Conservation (phyloP, 1,140 invertebrate species). For the Ectropis grisescens region DNA sequence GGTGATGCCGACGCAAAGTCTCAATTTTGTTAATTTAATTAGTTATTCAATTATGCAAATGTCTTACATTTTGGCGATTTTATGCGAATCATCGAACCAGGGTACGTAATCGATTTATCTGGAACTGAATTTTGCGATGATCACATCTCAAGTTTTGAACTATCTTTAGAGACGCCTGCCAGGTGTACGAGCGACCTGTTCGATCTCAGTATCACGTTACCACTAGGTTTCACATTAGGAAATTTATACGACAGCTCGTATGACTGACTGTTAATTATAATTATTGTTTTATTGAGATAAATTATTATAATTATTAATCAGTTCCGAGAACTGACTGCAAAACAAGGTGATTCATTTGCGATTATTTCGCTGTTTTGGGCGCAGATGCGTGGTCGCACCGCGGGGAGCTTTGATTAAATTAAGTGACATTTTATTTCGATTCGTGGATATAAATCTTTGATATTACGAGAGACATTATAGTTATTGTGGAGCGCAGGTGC, state of each 20-base stretch:
- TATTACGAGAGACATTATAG: conserved; percentile 43
- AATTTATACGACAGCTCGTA: conserved; percentile 63
- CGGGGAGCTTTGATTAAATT: conserved; percentile 52
- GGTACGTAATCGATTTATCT: conserved; percentile 21
- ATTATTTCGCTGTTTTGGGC: conserved; percentile 29
- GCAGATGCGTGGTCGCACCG: conserved; percentile 34
- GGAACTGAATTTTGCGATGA: too few relatives aligned
- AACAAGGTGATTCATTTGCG: conserved; percentile 62
- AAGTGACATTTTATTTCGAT: conserved; percentile 63
- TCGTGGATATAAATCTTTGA: conserved; percentile 49
- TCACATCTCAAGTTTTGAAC: conserved; percentile 24
- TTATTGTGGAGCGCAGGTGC: conserved; percentile 37
- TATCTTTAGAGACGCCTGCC: conserved; percentile 42
- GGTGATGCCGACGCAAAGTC: too few relatives aligned
- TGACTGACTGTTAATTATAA: conserved; percentile 64
- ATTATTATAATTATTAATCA: conserved; percentile 64
- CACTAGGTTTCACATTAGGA: conserved; percentile 65
- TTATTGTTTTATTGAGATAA: conserved; percentile 66
- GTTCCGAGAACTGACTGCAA: conserved; percentile 58
- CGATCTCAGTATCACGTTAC: conserved; percentile 47
- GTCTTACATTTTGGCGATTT: too few relatives aligned
- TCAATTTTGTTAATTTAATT: too few relatives aligned
- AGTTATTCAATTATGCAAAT: too few relatives aligned
- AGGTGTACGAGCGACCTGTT: conserved; percentile 59
- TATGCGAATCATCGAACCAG: too few relatives aligned